A percentile compares a stretch with the other conserved stretches of the same genome.
Evolutionary conservation across 2,888 invertebrate genomes (phyloP).

Genomic region (Conistra vaccinii): DNA sequence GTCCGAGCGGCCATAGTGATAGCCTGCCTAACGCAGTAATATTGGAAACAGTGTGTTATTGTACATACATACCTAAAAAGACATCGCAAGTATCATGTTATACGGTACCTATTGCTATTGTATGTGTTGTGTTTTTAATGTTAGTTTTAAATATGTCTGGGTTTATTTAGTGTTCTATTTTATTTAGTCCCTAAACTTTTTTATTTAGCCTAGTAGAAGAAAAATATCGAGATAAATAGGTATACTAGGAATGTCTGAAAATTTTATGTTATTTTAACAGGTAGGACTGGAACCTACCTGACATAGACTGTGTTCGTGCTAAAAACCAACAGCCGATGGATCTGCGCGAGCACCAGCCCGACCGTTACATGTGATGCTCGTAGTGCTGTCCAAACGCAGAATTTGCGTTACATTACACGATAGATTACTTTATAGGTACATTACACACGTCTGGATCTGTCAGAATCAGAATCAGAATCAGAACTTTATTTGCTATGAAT

Average conservation of each 20-base stretch:
- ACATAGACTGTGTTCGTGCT: background rate
- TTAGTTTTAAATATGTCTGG: background rate
- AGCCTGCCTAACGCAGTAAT: too few relatives aligned
- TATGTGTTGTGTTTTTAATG: background rate
- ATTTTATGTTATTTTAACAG: background rate
- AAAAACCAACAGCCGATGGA: background rate
- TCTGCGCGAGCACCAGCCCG: background rate
- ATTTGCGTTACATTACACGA: background rate
- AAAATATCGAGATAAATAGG: background rate
- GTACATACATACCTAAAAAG: too few relatives aligned
- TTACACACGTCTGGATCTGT: background rate
- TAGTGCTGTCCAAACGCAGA: background rate
- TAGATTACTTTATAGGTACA: too few relatives aligned
- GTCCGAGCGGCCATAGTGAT: too few relatives aligned
- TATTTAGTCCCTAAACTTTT: background rate
- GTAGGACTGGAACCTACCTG: background rate
- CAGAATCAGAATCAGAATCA: too few relatives aligned
- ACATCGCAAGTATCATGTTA: too few relatives aligned
- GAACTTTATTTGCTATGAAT: too few relatives aligned
- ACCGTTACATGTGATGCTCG: background rate
- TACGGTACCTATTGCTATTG: too few relatives aligned
- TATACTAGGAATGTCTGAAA: background rate
- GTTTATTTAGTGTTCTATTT: background rate
- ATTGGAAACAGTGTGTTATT: too few relatives aligned
- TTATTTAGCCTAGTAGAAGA: background rate